phyloP scores from a whole-genome alignment of 2,113 vertebrate genomes.

The Ctenodactylus gundi region DNA sequence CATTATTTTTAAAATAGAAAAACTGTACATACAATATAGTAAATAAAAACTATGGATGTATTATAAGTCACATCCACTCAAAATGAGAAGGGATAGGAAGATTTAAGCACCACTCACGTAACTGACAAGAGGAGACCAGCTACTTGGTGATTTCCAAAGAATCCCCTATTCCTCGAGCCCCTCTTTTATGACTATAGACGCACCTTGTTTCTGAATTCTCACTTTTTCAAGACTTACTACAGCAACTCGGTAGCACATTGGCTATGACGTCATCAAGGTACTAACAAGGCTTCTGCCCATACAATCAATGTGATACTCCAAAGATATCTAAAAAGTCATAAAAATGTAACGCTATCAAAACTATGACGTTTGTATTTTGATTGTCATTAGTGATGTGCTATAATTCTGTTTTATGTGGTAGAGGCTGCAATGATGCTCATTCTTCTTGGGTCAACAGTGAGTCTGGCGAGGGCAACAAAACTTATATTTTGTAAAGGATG shows the following conservation, averaged over 20 bases:
- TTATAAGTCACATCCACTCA: not conserved
- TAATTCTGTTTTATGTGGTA: not conserved
- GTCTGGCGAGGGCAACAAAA: not conserved
- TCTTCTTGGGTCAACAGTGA: not conserved
- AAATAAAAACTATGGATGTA: not conserved
- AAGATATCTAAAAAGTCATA: not conserved
- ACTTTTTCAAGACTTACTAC: not conserved
- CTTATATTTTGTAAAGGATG: not conserved
- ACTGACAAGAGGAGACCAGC: not conserved
- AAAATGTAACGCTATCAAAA: slow-evolving; percentile 27
- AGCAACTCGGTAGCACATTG: not conserved
- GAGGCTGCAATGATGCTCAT: not conserved
- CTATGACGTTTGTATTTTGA: not conserved
- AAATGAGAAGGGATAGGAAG: not conserved
- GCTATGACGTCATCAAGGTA: not conserved
- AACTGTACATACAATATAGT: not conserved
- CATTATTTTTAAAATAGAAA: not conserved
- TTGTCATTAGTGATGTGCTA: not conserved
- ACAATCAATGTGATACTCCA: not conserved
- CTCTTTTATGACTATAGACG: not conserved
- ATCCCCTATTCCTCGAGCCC: not conserved
- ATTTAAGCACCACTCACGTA: not conserved
- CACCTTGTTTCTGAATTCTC: not conserved
- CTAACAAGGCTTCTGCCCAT: not conserved
- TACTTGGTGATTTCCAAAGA: not conserved